These are phyloP conservation scores for Nemurella pictetii DNA, from an alignment of 2,888 invertebrate species.

Conservation along the genomic window DNA sequence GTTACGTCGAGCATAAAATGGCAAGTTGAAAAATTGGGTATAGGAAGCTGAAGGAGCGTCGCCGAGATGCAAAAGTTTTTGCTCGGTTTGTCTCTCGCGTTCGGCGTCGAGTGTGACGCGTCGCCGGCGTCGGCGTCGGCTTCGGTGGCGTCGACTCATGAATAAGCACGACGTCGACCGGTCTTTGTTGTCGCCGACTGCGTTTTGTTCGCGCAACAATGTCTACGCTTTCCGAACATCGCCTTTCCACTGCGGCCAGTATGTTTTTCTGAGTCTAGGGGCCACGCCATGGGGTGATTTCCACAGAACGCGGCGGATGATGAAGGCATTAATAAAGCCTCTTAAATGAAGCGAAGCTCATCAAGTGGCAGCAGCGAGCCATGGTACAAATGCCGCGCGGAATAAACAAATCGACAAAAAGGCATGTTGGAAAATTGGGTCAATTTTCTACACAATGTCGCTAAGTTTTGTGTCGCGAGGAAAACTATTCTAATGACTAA, in stretches of 20 bases:
- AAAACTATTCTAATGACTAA: background rate
- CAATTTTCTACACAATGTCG: background rate
- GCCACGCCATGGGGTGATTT: too few species aligned
- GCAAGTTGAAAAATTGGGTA: conserved; percentile 12
- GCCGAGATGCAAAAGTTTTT: conserved; percentile 17
- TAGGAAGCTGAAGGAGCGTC: background rate
- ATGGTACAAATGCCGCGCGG: background rate
- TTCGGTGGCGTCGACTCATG: background rate
- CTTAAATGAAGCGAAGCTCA: background rate
- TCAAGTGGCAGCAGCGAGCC: background rate
- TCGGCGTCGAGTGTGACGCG: background rate
- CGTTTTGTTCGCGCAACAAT: background rate
- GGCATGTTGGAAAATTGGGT: background rate
- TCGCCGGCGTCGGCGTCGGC: background rate
- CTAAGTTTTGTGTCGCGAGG: too few species aligned
- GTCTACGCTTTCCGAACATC: background rate
- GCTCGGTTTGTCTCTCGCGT: background rate
- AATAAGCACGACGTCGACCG: background rate
- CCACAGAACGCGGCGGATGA: background rate
- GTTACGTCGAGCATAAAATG: conserved; percentile 7
- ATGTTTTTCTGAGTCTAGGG: background rate
- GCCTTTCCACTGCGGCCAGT: background rate
- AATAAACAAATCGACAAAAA: background rate
- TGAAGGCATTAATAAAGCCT: background rate
- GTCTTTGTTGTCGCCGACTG: background rate